A percentile compares a stretch with the other conserved stretches of the same genome.
Evolutionary conservation across 2,888 invertebrate species (phyloP).

Genomic region (Diplolepis rosae): DNA sequence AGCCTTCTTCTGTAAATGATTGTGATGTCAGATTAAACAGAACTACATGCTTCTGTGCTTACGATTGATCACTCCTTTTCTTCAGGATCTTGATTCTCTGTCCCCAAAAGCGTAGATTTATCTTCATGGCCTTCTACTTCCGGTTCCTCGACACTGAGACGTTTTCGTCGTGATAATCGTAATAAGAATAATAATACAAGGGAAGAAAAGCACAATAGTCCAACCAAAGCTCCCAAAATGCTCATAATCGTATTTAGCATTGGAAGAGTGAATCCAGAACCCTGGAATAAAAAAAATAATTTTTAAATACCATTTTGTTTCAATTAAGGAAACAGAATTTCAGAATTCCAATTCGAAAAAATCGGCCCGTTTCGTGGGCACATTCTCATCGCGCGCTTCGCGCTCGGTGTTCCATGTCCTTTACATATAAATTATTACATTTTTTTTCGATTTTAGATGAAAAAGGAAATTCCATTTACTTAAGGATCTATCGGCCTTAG

Average conservation of each 20-base stretch:
- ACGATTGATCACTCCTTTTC: slow-evolving; percentile 57
- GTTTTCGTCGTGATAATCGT: slow-evolving; percentile 52
- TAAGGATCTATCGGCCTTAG: no score
- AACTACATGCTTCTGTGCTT: slow-evolving; percentile 1
- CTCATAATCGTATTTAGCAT: slow-evolving; percentile 36
- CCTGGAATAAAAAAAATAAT: slow-evolving; percentile 35
- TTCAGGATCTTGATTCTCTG: slow-evolving; percentile 57
- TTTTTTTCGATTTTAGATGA: no score
- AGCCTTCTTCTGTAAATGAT: not conserved
- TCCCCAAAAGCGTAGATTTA: slow-evolving; percentile 60
- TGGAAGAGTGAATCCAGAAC: slow-evolving; percentile 32
- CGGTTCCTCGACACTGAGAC: slow-evolving; percentile 57
- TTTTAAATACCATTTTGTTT: not conserved
- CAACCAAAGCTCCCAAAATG: slow-evolving; percentile 36
- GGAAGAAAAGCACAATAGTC: slow-evolving; percentile 35
- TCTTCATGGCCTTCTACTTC: slow-evolving; percentile 59
- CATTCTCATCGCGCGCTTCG: no score
- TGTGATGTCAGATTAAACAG: not conserved
- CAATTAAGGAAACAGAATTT: not conserved
- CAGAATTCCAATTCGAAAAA: no score
- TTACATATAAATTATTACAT: no score
- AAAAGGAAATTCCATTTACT: no score
- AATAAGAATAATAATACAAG: slow-evolving; percentile 53
- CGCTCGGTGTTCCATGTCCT: no score
- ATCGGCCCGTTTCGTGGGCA: no score